phyloP scores from a whole-genome alignment of 1,140 invertebrate genomes.

The Linepithema humile region DNA sequence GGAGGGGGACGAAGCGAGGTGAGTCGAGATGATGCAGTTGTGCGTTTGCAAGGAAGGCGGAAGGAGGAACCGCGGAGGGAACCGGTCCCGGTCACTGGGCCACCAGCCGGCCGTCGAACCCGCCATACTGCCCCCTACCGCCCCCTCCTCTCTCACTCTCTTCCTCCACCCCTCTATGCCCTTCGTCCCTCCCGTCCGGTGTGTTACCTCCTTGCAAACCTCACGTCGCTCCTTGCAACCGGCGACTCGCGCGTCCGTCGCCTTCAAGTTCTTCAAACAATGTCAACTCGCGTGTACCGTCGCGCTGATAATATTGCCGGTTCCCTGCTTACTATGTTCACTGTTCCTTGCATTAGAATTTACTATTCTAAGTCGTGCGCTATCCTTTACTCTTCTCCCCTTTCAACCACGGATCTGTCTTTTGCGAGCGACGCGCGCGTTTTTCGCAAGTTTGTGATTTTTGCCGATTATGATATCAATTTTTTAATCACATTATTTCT shows the following conservation, averaged over 20 bases:
- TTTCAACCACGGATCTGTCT: neutral
- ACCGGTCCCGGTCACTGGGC: slow-evolving; percentile 85
- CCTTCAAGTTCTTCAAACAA: slow-evolving; percentile 77
- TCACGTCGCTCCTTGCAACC: slow-evolving; percentile 62
- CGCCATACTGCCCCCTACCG: slow-evolving; percentile 78
- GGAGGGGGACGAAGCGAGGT: slow-evolving; percentile 64
- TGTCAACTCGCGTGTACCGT: slow-evolving; percentile 72
- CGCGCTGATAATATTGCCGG: slow-evolving; percentile 70
- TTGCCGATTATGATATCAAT: neutral
- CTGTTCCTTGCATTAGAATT: neutral
- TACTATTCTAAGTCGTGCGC: slow-evolving; percentile 18
- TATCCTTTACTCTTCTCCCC: slow-evolving; percentile 12
- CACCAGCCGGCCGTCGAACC: slow-evolving; percentile 84
- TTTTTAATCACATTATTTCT: neutral
- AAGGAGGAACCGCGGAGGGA: slow-evolving; percentile 84
- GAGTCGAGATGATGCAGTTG: slow-evolving; percentile 82
- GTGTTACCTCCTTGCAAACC: slow-evolving; percentile 65
- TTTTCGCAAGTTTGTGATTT: slow-evolving; percentile 43
- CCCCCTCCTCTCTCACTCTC: slow-evolving; percentile 63
- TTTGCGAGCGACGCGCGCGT: too few relatives aligned
- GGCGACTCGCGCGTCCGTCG: slow-evolving; percentile 44
- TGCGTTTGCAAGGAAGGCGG: slow-evolving; percentile 84
- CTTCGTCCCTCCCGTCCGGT: slow-evolving; percentile 36
- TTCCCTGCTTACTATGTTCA: slow-evolving; percentile 62
- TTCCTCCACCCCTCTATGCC: slow-evolving; percentile 50